These are phyloP conservation scores for Idris sp. DNA, from an alignment of 1,140 invertebrate genomes.

Conservation along the genomic window DNA sequence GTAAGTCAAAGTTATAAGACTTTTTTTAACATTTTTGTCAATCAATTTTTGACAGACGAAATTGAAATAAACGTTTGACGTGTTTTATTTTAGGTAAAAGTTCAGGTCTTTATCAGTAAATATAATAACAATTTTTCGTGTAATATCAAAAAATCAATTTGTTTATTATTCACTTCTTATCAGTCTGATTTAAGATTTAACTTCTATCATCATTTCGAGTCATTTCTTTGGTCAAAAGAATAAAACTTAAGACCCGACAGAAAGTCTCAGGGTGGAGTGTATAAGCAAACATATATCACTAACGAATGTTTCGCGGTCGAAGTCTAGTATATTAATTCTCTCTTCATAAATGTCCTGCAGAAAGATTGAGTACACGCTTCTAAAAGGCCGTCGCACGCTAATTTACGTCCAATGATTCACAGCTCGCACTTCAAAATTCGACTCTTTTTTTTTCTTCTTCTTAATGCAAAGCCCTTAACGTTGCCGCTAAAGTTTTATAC, in stretches of 20 bases:
- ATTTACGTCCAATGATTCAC: slow-evolving; percentile 76
- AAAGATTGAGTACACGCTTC: slow-evolving; percentile 78
- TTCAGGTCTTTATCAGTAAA: too few relatives aligned
- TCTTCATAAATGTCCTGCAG: slow-evolving; percentile 77
- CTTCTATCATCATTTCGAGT: background rate
- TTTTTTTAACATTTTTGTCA: too few relatives aligned
- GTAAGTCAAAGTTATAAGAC: too few relatives aligned
- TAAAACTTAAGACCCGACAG: slow-evolving; percentile 2
- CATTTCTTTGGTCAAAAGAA: background rate
- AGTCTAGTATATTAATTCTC: slow-evolving; percentile 78
- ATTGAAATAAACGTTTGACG: too few relatives aligned
- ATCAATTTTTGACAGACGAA: too few relatives aligned
- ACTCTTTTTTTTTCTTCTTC: slow-evolving; percentile 43
- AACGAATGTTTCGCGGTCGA: slow-evolving; percentile 72
- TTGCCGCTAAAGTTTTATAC: too few relatives aligned
- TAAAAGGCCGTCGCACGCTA: slow-evolving; percentile 76
- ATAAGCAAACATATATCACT: slow-evolving; percentile 75
- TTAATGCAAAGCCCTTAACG: too few relatives aligned
- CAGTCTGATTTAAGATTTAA: slow-evolving; percentile 4
- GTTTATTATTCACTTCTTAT: background rate
- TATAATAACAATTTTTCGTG: too few relatives aligned
- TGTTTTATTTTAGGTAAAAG: too few relatives aligned
- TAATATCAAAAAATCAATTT: background rate
- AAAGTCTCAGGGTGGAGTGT: slow-evolving; percentile 65
- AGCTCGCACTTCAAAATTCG: slow-evolving; percentile 56